Base-by-base conservation (phyloP, 2,888 invertebrate genomes). In the Drosophila meridionalis region DNA sequence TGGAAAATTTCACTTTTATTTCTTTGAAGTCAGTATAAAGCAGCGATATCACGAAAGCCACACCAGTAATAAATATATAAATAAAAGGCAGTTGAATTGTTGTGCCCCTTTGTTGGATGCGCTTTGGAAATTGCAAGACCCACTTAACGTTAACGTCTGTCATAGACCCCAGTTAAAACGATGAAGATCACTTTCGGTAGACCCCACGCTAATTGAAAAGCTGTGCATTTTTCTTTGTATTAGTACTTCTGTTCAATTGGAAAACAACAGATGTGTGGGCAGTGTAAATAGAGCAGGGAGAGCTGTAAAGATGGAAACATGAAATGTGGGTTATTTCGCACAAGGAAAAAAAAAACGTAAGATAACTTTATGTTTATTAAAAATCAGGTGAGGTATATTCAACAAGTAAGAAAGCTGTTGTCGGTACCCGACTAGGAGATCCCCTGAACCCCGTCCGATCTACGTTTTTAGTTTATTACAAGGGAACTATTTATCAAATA, bases 1-100 rank as follows among this genome's bases (percentile, higher is more conserved):
- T 76, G 82, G 83, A 87, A 89, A 85, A 76, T 87, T 90, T 87
- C 86, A 90, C 88, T 87, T 87, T 90, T 85, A 87, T 88, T 82
- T 80, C 71, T 47, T 63, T 73, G 59, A 75, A 83, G 78, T 84
- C 61, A 76, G 84, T 80, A 85, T 77, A 67, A 68, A 60, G 47
- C 61, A 45, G 11, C 50, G 66, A 47, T 28, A 67, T 62, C 64
- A 69, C 69, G 78, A 64, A 71, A 72, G 78, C 52, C 43, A 48
- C 70, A 59, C 55, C 42, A 69, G 65, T 62, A 88, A 89, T 80
- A 87, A 85, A 82, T 82, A 80, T 20, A 20, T 20, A 89, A 88
- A 85, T 85, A 87, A 86, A 86, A 78, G 70, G 71, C 79, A 76
- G 78, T 83, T 80, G 89, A 80, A 89, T 83, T 78, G 89, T 76